Conservation (phyloP, 2,797 vertebrate species). For the Enteromius unitaeniatus region DNA sequence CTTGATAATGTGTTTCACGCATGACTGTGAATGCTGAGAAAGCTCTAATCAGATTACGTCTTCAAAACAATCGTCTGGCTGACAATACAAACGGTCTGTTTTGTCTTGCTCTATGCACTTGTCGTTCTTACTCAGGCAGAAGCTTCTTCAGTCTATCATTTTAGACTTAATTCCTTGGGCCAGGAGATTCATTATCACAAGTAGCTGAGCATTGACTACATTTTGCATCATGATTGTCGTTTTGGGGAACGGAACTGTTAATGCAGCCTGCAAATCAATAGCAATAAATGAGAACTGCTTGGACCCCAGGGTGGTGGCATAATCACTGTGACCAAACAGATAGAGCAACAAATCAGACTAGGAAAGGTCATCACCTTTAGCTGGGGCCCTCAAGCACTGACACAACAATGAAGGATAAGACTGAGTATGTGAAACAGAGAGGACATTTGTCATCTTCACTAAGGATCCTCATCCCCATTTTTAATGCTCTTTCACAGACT, state of each 20-base stretch:
- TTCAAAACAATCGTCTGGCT: constrained; percentile 1
- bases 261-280: constrained; percentile 16
- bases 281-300: constrained; percentile 9
- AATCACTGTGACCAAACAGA: constrained; percentile 30
- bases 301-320: constrained; percentile 20
- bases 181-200: constrained; percentile 9
- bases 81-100: constrained; percentile 8
- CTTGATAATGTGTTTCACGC: constrained; percentile 31
- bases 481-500: neutral
- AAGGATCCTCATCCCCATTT: neutral
- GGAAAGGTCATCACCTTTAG: constrained; percentile 42
- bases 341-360: constrained; percentile 5
- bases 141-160: neutral
- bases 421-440: neutral
- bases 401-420: neutral
- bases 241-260: neutral
- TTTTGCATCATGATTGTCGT: constrained; percentile 1
- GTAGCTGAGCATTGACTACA: constrained; percentile 6
- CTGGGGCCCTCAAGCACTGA: neutral
- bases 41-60: constrained; percentile 34
- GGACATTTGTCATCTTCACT: neutral
- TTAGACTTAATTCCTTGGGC: neutral
- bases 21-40: constrained; percentile 23
- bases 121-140: neutral
- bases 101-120: neutral